These are phyloP conservation scores for Drosophila tanythrix DNA, from an alignment of 2,888 invertebrate genomes.

Conservation along the genomic window DNA sequence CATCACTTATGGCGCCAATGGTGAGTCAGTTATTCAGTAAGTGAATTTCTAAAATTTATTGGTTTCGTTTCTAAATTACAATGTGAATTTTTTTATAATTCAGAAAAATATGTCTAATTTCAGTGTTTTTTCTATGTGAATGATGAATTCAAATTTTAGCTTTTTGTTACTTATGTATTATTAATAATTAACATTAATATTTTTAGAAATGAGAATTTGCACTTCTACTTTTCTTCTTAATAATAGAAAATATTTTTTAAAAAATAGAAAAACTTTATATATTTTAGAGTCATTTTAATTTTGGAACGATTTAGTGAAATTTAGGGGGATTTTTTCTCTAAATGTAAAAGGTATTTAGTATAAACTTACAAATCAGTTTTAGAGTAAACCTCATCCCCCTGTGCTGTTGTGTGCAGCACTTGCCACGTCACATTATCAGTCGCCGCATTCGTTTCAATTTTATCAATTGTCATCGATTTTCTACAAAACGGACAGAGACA, in stretches of 20 bases:
- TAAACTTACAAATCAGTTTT: constrained; percentile 44
- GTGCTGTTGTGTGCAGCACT: constrained; percentile 27
- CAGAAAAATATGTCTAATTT: too few species aligned
- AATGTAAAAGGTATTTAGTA: background rate
- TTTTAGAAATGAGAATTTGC: too few species aligned
- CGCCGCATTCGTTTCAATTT: constrained; percentile 24
- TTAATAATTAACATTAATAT: too few species aligned
- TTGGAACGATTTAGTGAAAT: background rate
- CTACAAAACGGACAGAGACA: constrained; percentile 65
- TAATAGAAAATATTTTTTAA: too few species aligned
- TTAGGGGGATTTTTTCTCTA: background rate
- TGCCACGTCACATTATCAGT: constrained; percentile 48
- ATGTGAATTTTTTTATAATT: too few species aligned
- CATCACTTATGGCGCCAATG: background rate
- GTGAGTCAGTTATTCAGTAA: background rate
- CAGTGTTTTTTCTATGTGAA: too few species aligned
- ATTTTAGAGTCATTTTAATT: background rate
- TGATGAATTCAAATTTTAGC: background rate
- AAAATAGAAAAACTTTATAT: background rate
- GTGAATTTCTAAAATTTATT: background rate
- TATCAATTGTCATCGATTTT: constrained; percentile 82
- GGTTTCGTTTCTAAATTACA: too few species aligned
- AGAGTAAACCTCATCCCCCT: constrained; percentile 6
- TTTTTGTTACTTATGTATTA: background rate
- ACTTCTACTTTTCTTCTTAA: too few species aligned